Evolutionary conservation across 2,888 invertebrate genomes (phyloP).

Genomic region (Agonum fuliginosum): DNA sequence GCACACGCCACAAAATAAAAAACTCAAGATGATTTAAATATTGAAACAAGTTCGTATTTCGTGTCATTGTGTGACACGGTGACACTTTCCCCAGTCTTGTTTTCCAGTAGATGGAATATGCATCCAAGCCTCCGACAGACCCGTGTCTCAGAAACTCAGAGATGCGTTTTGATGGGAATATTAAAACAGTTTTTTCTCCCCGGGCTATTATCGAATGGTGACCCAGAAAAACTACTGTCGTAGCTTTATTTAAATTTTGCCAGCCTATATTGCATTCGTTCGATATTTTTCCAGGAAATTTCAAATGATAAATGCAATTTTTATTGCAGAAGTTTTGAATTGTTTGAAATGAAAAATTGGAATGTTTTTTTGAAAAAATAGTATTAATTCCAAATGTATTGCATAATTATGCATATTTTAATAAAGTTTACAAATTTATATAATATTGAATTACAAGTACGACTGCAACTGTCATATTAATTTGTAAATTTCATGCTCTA

Average conservation of each 20-base stretch:
- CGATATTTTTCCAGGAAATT: not conserved
- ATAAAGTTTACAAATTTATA: too few relatives aligned
- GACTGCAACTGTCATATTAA: too few relatives aligned
- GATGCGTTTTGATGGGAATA: constrained; percentile 28
- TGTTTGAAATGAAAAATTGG: too few relatives aligned
- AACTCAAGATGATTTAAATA: not conserved
- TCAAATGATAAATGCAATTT: not conserved
- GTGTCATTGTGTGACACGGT: not conserved
- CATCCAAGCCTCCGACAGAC: not conserved
- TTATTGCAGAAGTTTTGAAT: not conserved
- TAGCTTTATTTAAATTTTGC: constrained; percentile 28
- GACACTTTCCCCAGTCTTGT: not conserved
- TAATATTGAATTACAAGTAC: too few relatives aligned
- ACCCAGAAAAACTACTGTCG: constrained; percentile 32
- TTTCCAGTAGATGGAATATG: not conserved
- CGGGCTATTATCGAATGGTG: not conserved
- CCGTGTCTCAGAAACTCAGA: not conserved
- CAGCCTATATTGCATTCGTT: constrained; percentile 28
- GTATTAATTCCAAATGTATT: too few relatives aligned
- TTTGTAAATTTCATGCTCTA: too few relatives aligned
- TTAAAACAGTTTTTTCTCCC: constrained; percentile 19
- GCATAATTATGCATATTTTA: too few relatives aligned
- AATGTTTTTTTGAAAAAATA: too few relatives aligned
- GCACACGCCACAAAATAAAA: not conserved
- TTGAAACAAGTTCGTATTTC: not conserved